These are phyloP conservation scores for Stratiomys singularior DNA, from an alignment of 2,888 invertebrate genomes.

Conservation along the genomic window DNA sequence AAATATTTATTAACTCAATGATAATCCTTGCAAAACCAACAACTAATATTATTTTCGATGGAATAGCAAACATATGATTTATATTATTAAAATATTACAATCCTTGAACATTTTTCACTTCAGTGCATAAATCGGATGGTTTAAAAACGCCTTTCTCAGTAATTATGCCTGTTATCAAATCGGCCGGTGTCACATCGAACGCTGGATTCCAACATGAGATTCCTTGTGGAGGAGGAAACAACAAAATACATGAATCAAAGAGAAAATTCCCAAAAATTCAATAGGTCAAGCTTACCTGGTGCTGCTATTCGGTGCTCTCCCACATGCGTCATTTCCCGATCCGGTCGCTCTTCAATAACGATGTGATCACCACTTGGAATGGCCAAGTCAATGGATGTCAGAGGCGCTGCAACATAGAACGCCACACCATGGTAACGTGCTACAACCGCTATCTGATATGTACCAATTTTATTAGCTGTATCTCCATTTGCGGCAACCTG, in stretches of 20 bases:
- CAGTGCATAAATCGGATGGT: constrained; percentile 67
- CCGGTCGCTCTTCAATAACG: constrained; percentile 92
- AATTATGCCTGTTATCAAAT: constrained; percentile 91
- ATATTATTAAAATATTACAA: background rate
- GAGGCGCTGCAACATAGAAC: constrained; percentile 95
- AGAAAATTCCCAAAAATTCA: background rate
- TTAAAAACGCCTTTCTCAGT: constrained; percentile 91
- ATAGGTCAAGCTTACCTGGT: constrained; percentile 70
- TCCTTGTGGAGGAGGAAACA: no score
- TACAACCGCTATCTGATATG: constrained; percentile 93
- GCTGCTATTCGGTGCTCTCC: constrained; percentile 90
- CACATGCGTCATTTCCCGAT: constrained; percentile 90
- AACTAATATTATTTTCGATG: background rate
- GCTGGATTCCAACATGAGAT: constrained; percentile 98
- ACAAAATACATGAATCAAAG: constrained; percentile 56
- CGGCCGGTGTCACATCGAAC: constrained; percentile 96
- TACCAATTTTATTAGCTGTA: constrained; percentile 98
- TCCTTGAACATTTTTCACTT: constrained; percentile 56
- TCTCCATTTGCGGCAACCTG: constrained; percentile 95
- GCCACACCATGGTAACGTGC: constrained; percentile 92
- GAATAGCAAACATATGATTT: background rate
- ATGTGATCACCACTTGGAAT: constrained; percentile 86
- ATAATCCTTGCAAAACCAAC: background rate
- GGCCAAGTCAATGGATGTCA: constrained; percentile 87
- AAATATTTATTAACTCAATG: constrained; percentile 7